Percentiles rank a stretch among this genome's conserved stretches.
Conservation (phyloP, 2,888 invertebrate species). For the Notodromas monacha region DNA sequence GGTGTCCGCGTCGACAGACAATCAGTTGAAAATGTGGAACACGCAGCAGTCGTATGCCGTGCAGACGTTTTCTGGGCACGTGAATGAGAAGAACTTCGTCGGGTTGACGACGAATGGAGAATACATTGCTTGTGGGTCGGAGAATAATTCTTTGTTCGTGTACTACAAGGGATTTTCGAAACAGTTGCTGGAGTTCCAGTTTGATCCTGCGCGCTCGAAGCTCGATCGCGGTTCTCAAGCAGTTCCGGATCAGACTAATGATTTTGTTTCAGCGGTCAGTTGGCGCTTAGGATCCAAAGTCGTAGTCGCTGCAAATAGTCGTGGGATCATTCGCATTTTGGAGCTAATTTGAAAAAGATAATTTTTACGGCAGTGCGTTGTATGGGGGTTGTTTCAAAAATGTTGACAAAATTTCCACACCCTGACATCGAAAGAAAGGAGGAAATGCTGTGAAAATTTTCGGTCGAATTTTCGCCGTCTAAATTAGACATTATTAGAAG, state of each 20-base stretch:
- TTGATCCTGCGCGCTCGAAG: constrained; percentile 44
- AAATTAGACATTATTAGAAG: too few relatives aligned
- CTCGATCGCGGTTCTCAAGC: constrained; percentile 39
- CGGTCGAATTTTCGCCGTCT: too few relatives aligned
- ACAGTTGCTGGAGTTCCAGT: constrained; percentile 51
- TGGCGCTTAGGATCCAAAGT: constrained; percentile 58
- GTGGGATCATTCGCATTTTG: constrained; percentile 62
- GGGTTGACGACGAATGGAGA: constrained; percentile 66
- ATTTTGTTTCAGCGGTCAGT: constrained; percentile 80
- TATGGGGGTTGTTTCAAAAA: too few relatives aligned
- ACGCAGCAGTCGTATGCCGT: constrained; percentile 29
- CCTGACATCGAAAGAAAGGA: too few relatives aligned
- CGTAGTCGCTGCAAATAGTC: constrained; percentile 68
- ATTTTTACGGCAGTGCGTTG: too few relatives aligned
- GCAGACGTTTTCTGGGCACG: constrained; percentile 58
- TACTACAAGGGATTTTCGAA: constrained; percentile 65
- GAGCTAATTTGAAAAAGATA: constrained; percentile 28
- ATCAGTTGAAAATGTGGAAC: constrained; percentile 58
- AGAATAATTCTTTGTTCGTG: constrained; percentile 66
- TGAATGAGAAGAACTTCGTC: constrained; percentile 83
- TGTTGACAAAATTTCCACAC: too few relatives aligned
- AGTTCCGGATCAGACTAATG: constrained; percentile 37
- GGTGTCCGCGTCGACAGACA: constrained; percentile 70
- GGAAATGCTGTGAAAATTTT: too few relatives aligned
- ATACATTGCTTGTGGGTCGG: constrained; percentile 74